phyloP scores from a whole-genome alignment of 1,140 invertebrate species.

The Rhagoletis zephyria region DNA sequence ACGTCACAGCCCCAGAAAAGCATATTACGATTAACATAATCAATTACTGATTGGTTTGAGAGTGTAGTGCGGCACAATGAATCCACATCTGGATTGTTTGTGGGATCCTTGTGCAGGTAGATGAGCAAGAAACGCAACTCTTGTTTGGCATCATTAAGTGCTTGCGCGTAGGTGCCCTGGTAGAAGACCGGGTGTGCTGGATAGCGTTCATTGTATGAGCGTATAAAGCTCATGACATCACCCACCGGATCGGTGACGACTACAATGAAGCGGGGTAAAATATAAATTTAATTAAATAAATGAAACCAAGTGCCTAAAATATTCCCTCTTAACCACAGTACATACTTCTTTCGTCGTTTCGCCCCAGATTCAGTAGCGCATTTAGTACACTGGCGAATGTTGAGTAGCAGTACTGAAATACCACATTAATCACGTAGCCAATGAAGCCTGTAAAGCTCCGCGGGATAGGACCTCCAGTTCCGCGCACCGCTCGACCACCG shows the following conservation, averaged over 20 bases:
- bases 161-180: slow-evolving; percentile 94
- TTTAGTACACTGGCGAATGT: slow-evolving; percentile 83
- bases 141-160: slow-evolving; percentile 94
- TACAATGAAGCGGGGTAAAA: slow-evolving; percentile 70
- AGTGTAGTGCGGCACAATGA: slow-evolving; percentile 81
- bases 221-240: slow-evolving; percentile 92
- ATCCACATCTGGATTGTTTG: slow-evolving; percentile 80
- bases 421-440: slow-evolving; percentile 82
- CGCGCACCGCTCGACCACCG: slow-evolving; percentile 75
- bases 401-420: slow-evolving; percentile 86
- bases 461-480: slow-evolving; percentile 75
- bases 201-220: slow-evolving; percentile 85
- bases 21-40: slow-evolving; percentile 87
- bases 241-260: slow-evolving; percentile 92
- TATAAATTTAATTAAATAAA: slow-evolving; percentile 37
- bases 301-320: background rate
- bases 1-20: slow-evolving; percentile 95
- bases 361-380: slow-evolving; percentile 84
- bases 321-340: slow-evolving; percentile 55
- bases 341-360: slow-evolving; percentile 85
- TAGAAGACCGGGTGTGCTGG: slow-evolving; percentile 94
- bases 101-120: slow-evolving; percentile 92
- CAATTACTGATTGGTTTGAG: slow-evolving; percentile 81
- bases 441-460: slow-evolving; percentile 79
- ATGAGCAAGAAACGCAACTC: slow-evolving; percentile 94